Evolutionary conservation across 2,888 invertebrate genomes (phyloP), one percentile per base, ranked within the genome.

Genomic region (Phaedon cochleariae): DNA sequence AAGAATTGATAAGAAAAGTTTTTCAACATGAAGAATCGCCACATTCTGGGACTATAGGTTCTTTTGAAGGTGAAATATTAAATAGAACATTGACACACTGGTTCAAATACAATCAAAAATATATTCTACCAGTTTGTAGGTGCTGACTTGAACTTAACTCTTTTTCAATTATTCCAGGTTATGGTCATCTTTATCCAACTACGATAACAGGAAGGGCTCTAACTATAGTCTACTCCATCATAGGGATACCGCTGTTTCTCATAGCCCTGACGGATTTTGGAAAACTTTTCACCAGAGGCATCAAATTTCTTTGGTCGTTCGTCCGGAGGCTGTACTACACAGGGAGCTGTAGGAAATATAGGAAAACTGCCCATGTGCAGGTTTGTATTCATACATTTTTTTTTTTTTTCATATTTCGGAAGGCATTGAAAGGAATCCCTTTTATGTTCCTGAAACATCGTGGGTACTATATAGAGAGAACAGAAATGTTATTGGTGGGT

Each of bases 171-270:
- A 71, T 85, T 86, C 46, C 86, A 98, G 98, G 98, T 78, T 98
- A 98, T 85, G 98, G 98, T 67, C 96, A 98, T 83, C 94, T 98
- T 76, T 92, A 94, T 53, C 98, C 98, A 0, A 92, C 92, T 74
- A 98, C 98, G 10, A 88, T 85, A 5, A 89, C 91, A 10, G 98
- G 98, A 7, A 89, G 93, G 69, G 90, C 92, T 0, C 87, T 96
- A 53, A 97, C 97, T 0, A 96, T 99, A 71, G 85, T 95, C 22
- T 99, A 99, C 82, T 95, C 98, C 26, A 90, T 95, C 68, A 90
- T 98, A 69, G 98, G 98, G 10, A 98, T 98, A 76, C 98, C 98
- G 0, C 87, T 98, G 76, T 97, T 98, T 84, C 86, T 98, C 73
- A 94, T 98, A 62, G 91, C 97, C 15, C 84, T 99, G 72, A 96